Conservation (phyloP, 2,113 vertebrate species). For the Hyperopisus bebe region DNA sequence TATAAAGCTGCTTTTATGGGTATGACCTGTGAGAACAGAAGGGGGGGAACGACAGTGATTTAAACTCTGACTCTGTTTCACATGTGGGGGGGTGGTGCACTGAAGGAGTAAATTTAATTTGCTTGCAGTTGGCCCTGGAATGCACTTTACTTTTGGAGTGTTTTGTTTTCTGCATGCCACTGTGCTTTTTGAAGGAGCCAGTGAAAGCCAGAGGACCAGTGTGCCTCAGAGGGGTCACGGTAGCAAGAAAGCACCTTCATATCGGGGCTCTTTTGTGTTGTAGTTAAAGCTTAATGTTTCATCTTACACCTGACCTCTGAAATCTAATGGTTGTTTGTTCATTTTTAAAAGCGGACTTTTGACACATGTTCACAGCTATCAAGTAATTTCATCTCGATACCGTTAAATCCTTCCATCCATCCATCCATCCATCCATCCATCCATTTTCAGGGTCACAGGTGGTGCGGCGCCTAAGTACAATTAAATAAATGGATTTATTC, state of each 20-base stretch:
- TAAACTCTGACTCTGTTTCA: neutral
- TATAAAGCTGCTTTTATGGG: neutral
- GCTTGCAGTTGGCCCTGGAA: slow-evolving; percentile 23
- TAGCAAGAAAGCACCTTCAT: neutral
- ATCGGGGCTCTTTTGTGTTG: neutral
- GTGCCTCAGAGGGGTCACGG: neutral
- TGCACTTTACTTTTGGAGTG: slow-evolving; percentile 28
- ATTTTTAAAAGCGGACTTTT: neutral
- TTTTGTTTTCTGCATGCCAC: slow-evolving; percentile 26
- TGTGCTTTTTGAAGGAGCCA: slow-evolving; percentile 22
- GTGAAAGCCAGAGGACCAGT: neutral
- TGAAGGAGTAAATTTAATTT: neutral
- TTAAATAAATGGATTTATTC: neutral
- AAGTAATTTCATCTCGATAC: neutral
- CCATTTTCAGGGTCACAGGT: too few relatives aligned
- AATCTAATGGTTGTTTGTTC: neutral
- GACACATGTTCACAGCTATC: neutral
- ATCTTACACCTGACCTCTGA: neutral
- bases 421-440: too few relatives aligned
- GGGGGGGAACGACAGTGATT: neutral
- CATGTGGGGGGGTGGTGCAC: neutral
- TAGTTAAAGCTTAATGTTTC: neutral
- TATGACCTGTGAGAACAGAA: neutral
- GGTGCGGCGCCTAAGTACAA: neutral
- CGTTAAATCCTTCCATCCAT: too few relatives aligned